Evolutionary conservation across 2,113 vertebrate genomes (phyloP).

Genomic region (Malurus cyaneus): DNA sequence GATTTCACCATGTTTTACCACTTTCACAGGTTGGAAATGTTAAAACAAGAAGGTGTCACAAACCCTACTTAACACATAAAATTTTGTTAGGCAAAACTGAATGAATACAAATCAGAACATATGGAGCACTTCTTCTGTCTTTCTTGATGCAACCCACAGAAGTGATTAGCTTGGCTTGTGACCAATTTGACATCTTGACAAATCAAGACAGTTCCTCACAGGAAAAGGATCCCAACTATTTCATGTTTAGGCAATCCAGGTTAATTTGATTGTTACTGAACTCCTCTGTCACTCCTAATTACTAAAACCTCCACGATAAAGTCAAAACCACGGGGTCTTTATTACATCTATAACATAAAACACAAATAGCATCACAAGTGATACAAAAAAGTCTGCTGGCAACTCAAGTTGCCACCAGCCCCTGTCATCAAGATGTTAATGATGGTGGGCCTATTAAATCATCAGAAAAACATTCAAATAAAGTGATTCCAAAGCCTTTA

Average conservation of each 20-base stretch:
- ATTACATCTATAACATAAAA: background rate
- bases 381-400: background rate
- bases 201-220: slow-evolving; percentile 26
- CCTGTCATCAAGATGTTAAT: background rate
- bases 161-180: slow-evolving; percentile 52
- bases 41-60: slow-evolving; percentile 20
- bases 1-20: background rate
- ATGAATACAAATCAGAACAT: slow-evolving; percentile 55
- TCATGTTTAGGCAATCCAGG: background rate
- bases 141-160: slow-evolving; percentile 29
- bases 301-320: background rate
- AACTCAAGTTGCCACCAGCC: background rate
- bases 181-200: slow-evolving; percentile 53
- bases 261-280: slow-evolving; percentile 7
- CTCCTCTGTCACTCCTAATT: background rate
- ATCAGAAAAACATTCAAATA: background rate
- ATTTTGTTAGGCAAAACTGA: slow-evolving; percentile 67
- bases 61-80: slow-evolving; percentile 42
- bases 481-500: background rate
- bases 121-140: slow-evolving; percentile 56
- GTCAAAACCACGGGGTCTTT: background rate
- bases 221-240: background rate
- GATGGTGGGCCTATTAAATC: background rate
- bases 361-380: background rate
- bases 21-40: slow-evolving; percentile 14